Evolutionary conservation across 2,888 invertebrate genomes (phyloP).

Genomic region (Parnassius apollo): DNA sequence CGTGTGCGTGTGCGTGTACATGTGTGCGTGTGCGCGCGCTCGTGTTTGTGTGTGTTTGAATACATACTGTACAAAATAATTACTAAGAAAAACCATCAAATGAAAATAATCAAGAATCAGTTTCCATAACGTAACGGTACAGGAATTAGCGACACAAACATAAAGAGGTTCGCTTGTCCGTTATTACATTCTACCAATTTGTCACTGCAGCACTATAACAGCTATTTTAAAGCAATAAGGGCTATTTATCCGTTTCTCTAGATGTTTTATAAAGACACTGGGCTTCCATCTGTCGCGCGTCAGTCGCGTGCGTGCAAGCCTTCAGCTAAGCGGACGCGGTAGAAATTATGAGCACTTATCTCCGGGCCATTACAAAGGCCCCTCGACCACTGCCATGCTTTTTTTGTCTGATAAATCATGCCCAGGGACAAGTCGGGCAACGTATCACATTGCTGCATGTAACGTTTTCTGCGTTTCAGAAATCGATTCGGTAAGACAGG

Average conservation of each 20-base stretch:
- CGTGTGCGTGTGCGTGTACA: too few relatives aligned
- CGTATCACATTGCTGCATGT: slow-evolving; percentile 3
- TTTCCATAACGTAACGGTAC: slow-evolving; percentile 68
- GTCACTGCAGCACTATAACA: slow-evolving; percentile 10
- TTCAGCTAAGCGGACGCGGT: slow-evolving; percentile 63
- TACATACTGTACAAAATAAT: not conserved
- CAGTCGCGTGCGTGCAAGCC: slow-evolving; percentile 72
- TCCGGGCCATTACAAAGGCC: slow-evolving; percentile 55
- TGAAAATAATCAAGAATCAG: slow-evolving; percentile 54
- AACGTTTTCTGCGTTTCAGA: not conserved
- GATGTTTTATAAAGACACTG: slow-evolving; percentile 32
- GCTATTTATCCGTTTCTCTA: slow-evolving; percentile 35
- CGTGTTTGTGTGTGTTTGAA: too few relatives aligned
- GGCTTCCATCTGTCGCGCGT: slow-evolving; percentile 59
- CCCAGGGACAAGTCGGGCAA: slow-evolving; percentile 33
- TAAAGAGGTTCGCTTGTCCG: slow-evolving; percentile 48
- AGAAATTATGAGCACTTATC: slow-evolving; percentile 73
- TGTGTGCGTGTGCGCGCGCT: too few relatives aligned
- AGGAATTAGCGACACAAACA: slow-evolving; percentile 53
- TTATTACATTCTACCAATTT: slow-evolving; percentile 40
- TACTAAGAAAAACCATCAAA: not conserved
- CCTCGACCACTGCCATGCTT: slow-evolving; percentile 44
- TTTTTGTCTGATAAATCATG: slow-evolving; percentile 39
- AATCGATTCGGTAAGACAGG: not conserved
- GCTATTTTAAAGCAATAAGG: slow-evolving; percentile 37